Percentiles rank a stretch among this genome's conserved stretches.
Evolutionary conservation across 2,888 invertebrate genomes (phyloP).

Genomic region (Hemicrepidius hirtus): DNA sequence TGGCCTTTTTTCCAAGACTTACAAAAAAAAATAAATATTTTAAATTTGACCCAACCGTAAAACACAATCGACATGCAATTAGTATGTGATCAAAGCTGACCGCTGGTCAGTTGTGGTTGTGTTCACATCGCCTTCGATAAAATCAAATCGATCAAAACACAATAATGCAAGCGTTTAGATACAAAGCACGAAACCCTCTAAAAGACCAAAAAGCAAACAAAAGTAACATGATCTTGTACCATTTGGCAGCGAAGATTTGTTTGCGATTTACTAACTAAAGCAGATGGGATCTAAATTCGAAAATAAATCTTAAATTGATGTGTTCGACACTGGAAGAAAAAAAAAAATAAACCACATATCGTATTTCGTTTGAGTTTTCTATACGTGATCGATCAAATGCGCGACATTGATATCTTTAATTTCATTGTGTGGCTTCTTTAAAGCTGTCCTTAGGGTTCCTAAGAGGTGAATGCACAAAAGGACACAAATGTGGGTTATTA

Average conservation of each 20-base stretch:
- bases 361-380: slow-evolving; percentile 43
- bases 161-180: slow-evolving; percentile 17
- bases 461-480: slow-evolving; percentile 40
- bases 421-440: slow-evolving; percentile 45
- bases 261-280: slow-evolving; percentile 40
- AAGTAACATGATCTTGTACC: slow-evolving; percentile 50
- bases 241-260: slow-evolving; percentile 42
- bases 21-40: slow-evolving; percentile 12
- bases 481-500: slow-evolving; percentile 45
- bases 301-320: slow-evolving; percentile 51
- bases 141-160: slow-evolving; percentile 37
- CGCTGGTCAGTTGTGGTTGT: slow-evolving; percentile 21
- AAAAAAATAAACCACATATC: slow-evolving; percentile 43
- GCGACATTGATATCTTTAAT: slow-evolving; percentile 52
- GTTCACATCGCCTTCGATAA: slow-evolving; percentile 13
- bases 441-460: slow-evolving; percentile 31
- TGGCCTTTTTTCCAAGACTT: not conserved
- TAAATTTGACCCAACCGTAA: slow-evolving; percentile 15
- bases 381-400: slow-evolving; percentile 50
- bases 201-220: slow-evolving; percentile 47
- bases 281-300: slow-evolving; percentile 49
- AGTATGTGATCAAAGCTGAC: slow-evolving; percentile 24
- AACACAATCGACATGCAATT: slow-evolving; percentile 2
- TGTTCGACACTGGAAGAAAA: slow-evolving; percentile 39
- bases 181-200: slow-evolving; percentile 35